Evolutionary conservation across 2,113 vertebrate species (phyloP).

Genomic region (Macquaria australasica): DNA sequence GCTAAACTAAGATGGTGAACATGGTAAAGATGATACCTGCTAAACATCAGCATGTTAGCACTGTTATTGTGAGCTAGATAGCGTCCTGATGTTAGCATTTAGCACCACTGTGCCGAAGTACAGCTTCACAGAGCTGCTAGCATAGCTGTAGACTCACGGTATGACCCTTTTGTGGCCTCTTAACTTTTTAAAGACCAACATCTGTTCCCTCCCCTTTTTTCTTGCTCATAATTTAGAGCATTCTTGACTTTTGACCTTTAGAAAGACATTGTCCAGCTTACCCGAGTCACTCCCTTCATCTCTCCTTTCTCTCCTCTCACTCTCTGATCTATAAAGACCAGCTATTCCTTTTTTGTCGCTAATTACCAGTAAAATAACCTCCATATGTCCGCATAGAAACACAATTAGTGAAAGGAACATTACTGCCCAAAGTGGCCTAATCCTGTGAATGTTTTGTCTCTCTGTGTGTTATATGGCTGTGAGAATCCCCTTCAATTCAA

Average conservation of each 20-base stretch:
- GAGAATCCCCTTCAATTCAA: slow-evolving; percentile 52
- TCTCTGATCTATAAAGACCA: slow-evolving; percentile 20
- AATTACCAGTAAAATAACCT: slow-evolving; percentile 50
- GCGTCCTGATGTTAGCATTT: background rate
- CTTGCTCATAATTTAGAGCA: slow-evolving; percentile 33
- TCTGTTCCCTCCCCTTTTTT: slow-evolving; percentile 1
- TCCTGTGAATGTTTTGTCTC: slow-evolving; percentile 53
- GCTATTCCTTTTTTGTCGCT: slow-evolving; percentile 32
- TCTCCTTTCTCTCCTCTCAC: background rate
- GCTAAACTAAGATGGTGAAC: background rate
- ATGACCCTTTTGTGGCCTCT: slow-evolving; percentile 30
- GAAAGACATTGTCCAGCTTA: slow-evolving; percentile 57
- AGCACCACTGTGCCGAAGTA: background rate
- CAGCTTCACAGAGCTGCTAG: background rate
- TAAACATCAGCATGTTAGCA: background rate
- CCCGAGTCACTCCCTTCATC: background rate
- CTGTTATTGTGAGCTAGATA: background rate
- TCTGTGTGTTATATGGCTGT: slow-evolving; percentile 43
- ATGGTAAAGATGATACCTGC: background rate
- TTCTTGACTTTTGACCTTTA: slow-evolving; percentile 52
- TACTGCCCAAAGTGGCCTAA: slow-evolving; percentile 47
- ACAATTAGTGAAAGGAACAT: slow-evolving; percentile 52
- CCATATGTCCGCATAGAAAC: slow-evolving; percentile 48
- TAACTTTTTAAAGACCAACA: slow-evolving; percentile 1
- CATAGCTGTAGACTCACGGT: background rate